Conservation (phyloP, 2,113 vertebrate genomes). For the Procavia capensis region DNA sequence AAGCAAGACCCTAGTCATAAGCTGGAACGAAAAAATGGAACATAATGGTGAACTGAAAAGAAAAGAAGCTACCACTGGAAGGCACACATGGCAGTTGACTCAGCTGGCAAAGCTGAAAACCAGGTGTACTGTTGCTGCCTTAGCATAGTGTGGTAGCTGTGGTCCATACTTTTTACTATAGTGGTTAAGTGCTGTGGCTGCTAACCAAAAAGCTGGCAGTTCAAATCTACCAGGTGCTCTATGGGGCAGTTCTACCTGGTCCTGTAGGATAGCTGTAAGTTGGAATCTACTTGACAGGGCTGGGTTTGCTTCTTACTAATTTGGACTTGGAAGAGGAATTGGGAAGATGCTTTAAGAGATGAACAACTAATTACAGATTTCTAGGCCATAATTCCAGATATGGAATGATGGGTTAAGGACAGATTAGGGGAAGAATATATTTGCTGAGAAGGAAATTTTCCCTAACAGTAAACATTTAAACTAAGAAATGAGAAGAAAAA, state of each 20-base stretch:
- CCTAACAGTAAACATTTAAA: background rate
- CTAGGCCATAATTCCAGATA: background rate
- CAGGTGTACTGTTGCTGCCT: background rate
- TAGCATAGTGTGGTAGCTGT: background rate
- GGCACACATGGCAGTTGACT: background rate
- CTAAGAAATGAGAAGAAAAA: background rate
- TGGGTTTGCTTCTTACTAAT: background rate
- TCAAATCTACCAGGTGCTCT: no score
- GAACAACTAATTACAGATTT: background rate
- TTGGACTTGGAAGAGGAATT: background rate
- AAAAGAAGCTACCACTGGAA: background rate
- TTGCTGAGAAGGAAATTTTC: background rate
- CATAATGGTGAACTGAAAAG: background rate
- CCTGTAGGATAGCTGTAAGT: no score
- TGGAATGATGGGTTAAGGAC: background rate
- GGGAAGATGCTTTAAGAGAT: background rate
- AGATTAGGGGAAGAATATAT: background rate
- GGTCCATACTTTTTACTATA: no score
- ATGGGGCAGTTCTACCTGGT: no score
- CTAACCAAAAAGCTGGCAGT: no score
- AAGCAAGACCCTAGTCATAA: background rate
- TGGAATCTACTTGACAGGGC: no score
- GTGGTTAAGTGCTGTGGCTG: no score
- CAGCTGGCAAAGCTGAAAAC: background rate
- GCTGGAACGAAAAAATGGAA: background rate